These are phyloP conservation scores for Sciurus niger DNA, from an alignment of 2,113 vertebrate species.

Conservation along the genomic window DNA sequence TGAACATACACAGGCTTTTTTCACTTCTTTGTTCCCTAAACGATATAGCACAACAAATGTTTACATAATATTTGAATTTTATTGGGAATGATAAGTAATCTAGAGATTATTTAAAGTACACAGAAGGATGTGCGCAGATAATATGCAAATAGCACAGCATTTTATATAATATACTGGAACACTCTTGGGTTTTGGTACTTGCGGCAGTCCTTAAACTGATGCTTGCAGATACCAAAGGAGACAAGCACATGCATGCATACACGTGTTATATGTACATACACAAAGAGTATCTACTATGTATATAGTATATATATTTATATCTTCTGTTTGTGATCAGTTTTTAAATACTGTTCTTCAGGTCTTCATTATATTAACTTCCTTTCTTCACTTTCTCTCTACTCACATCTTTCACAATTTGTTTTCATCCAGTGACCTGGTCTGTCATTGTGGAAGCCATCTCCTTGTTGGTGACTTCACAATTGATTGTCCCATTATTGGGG, in stretches of 20 bases:
- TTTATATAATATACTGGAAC: neutral
- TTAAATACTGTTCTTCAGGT: neutral
- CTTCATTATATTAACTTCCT: neutral
- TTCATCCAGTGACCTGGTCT: neutral
- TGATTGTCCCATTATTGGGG: neutral
- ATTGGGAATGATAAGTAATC: neutral
- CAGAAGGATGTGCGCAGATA: too few species aligned
- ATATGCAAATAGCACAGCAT: neutral
- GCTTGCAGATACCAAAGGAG: neutral
- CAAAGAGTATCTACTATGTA: too few species aligned
- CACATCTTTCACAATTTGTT: neutral
- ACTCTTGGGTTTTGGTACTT: neutral
- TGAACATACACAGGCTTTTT: neutral
- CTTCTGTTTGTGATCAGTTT: slow-evolving; percentile 1
- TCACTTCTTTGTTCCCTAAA: too few species aligned
- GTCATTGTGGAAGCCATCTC: neutral
- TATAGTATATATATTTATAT: neutral
- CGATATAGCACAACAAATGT: accelerated
- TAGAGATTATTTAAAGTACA: neutral
- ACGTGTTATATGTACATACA: neutral
- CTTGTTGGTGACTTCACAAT: neutral
- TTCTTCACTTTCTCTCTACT: neutral
- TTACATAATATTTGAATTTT: neutral
- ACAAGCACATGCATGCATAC: neutral
- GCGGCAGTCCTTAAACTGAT: neutral